These are phyloP conservation scores for Drosophila kokeensis DNA, from an alignment of 2,888 invertebrate species.

Conservation along the genomic window DNA sequence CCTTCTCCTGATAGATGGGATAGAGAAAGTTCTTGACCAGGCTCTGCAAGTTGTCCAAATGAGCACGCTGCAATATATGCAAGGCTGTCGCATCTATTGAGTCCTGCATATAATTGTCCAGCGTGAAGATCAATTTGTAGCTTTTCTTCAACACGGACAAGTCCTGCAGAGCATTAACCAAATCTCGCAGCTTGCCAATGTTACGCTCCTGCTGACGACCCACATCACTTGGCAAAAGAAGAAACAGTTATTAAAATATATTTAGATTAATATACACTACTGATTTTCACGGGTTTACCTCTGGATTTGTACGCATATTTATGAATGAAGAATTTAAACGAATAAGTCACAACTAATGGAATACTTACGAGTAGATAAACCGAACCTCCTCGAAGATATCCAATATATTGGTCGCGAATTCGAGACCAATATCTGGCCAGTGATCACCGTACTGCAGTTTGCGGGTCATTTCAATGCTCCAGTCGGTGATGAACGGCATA, in stretches of 20 bases:
- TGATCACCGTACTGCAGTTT: slow-evolving; percentile 82
- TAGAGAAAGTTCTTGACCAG: slow-evolving; percentile 83
- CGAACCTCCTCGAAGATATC: slow-evolving; percentile 83
- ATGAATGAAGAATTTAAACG: neutral
- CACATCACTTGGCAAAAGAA: slow-evolving; percentile 74
- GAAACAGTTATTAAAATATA: neutral
- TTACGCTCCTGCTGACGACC: slow-evolving; percentile 83
- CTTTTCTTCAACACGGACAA: slow-evolving; percentile 82
- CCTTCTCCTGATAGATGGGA: slow-evolving; percentile 84
- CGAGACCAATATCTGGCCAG: slow-evolving; percentile 85
- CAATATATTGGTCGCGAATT: slow-evolving; percentile 83
- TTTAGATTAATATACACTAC: neutral
- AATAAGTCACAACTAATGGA: neutral
- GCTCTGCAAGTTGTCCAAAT: slow-evolving; percentile 81
- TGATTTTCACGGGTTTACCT: neutral
- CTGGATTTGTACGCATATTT: neutral
- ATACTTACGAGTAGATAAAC: slow-evolving; percentile 82
- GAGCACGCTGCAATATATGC: slow-evolving; percentile 83
- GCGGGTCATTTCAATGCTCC: slow-evolving; percentile 83
- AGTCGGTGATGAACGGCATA: slow-evolving; percentile 83
- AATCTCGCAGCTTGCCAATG: slow-evolving; percentile 77
- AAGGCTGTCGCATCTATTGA: slow-evolving; percentile 83
- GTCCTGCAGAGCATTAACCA: slow-evolving; percentile 83
- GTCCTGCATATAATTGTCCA: slow-evolving; percentile 84
- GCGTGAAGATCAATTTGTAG: slow-evolving; percentile 83